Evolutionary conservation across 2,888 invertebrate species (phyloP), one percentile per base, ranked within the genome.

Genomic region (Drosophila tripunctata): DNA sequence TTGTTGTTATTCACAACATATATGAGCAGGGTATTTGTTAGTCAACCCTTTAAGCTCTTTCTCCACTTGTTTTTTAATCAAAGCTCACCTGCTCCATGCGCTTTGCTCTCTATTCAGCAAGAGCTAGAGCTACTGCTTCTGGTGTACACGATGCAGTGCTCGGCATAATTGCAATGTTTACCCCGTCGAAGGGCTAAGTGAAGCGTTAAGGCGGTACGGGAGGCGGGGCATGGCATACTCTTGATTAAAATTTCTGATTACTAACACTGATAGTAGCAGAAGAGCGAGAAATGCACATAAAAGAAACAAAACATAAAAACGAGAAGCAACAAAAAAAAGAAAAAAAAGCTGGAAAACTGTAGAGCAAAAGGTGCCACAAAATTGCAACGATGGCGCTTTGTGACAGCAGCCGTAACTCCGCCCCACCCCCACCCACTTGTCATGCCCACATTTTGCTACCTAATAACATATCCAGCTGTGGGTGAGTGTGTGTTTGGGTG

Each of bases 201-300:
- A 81, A 87, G 81, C 81, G 81, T 81, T 81, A 81, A 80, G 87
- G 78, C 65, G 62, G 60, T 43, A 56, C 48, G 27, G 54, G 33
- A 50, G 33, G 33, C 14, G 17, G 21, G 30, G 19, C 63, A 65
- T 35, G 51, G 55, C 60, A 65, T 67, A 54, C 75, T 76, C 85
- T 83, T 83, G 82, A 83, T 83, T 83, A 83, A 83, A 83, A 83
- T 83, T 83, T 83, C 87, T 87, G 82, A 83, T 83, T 83, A 83
- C 87, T 85, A n/a, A 66, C 70, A 75, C 82, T 75, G 84, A 81
- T 81, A 81, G 75, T 81, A 81, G 75, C 62, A 65, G 54, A 63
- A 60, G 51, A 70, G 75, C 54, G 55, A 68, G 72, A 72, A 85
- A 81, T 85, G 82, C 85, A 72, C 58, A 77, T 54, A 78, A 61